Percentiles rank a stretch among this genome's conserved stretches.
Conservation (phyloP, 2,888 invertebrate species). For the Aporophyla nigra region DNA sequence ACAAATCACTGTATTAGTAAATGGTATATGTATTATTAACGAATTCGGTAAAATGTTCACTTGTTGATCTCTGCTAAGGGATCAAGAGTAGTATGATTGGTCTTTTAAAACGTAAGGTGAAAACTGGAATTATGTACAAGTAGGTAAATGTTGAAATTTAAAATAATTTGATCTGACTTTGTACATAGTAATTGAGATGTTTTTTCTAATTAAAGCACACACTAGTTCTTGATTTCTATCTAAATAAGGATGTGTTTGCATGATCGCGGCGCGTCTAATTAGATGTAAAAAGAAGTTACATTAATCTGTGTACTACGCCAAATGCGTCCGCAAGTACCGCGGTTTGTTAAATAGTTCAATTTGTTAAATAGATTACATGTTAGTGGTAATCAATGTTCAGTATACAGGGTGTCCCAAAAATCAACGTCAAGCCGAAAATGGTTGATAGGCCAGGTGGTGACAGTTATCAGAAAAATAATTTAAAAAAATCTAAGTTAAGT, state of each 20-base stretch:
- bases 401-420: too few species aligned
- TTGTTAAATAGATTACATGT: not conserved
- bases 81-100: conserved; percentile 20
- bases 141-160: conserved; percentile 42
- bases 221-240: conserved; percentile 44
- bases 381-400: conserved; percentile 12
- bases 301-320: not conserved
- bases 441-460: too few species aligned
- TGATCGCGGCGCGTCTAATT: not conserved
- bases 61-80: conserved; percentile 44
- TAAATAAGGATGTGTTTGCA: conserved; percentile 2
- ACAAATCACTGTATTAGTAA: conserved; percentile 14
- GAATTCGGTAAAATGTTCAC: conserved; percentile 22
- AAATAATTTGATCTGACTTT: conserved; percentile 55
- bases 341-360: not conserved
- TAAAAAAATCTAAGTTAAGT: too few species aligned
- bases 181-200: conserved; percentile 48
- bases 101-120: conserved; percentile 8
- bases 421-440: too few species aligned
- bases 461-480: too few species aligned
- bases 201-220: conserved; percentile 42
- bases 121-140: conserved; percentile 56
- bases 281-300: not conserved
- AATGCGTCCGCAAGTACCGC: not conserved
- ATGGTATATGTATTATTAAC: conserved; percentile 21